Evolutionary conservation across 2,797 vertebrate genomes (phyloP).

Genomic region (Gymnoscopelus braueri): DNA sequence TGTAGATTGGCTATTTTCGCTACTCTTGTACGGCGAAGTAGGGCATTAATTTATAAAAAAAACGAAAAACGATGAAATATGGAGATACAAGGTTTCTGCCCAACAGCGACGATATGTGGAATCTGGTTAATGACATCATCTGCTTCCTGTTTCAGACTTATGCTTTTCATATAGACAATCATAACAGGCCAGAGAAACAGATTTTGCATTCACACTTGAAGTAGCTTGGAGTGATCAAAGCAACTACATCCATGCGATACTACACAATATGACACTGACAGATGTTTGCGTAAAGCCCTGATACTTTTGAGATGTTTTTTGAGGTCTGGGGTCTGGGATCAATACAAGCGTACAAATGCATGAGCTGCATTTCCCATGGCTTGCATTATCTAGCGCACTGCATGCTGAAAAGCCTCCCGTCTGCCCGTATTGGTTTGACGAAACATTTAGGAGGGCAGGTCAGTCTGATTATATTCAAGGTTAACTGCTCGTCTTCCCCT

Average conservation of each 20-base stretch:
- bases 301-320: slow-evolving; percentile 53
- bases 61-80: background rate
- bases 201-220: slow-evolving; percentile 63
- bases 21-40: too few relatives aligned
- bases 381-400: slow-evolving; percentile 38
- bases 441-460: slow-evolving; percentile 43
- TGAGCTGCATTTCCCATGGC: slow-evolving; percentile 38
- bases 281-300: slow-evolving; percentile 60
- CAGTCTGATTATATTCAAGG: slow-evolving; percentile 59
- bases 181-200: slow-evolving; percentile 52
- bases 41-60: too few relatives aligned
- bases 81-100: too few relatives aligned
- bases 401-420: slow-evolving; percentile 30
- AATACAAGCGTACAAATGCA: slow-evolving; percentile 45
- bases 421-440: slow-evolving; percentile 27
- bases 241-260: slow-evolving; percentile 42
- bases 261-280: slow-evolving; percentile 50
- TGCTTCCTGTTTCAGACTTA: slow-evolving; percentile 69
- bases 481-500: slow-evolving; percentile 55
- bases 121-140: slow-evolving; percentile 72
- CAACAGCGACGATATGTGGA: slow-evolving; percentile 35
- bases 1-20: too few relatives aligned
- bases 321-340: slow-evolving; percentile 48
- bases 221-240: slow-evolving; percentile 71
- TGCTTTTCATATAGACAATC: slow-evolving; percentile 67